A percentile compares a stretch with the other conserved stretches of the same genome.
These are phyloP conservation scores for Bombus vancouverensis DNA, from an alignment of 1,140 invertebrate genomes.

Conservation along the genomic window DNA sequence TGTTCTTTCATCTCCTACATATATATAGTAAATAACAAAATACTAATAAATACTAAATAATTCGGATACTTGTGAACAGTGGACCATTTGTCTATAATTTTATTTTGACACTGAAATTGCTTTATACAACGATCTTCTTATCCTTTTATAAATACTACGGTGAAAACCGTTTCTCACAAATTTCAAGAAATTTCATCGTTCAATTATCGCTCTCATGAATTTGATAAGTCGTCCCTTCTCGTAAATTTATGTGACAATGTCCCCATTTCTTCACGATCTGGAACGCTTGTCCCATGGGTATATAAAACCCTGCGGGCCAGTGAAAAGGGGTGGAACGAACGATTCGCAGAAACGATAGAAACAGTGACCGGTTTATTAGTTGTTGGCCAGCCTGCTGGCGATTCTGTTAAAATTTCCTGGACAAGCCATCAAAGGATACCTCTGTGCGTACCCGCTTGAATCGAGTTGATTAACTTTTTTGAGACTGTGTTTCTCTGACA, in stretches of 20 bases:
- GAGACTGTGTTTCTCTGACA: too few species aligned
- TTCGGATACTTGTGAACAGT: too few species aligned
- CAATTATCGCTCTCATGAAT: background rate
- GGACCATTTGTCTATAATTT: background rate
- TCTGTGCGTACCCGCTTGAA: background rate
- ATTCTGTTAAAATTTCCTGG: conserved; percentile 2
- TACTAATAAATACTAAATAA: too few species aligned
- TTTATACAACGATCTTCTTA: background rate
- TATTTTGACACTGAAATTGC: background rate
- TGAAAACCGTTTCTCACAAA: background rate
- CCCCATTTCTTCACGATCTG: background rate
- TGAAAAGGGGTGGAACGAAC: background rate
- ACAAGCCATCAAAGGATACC: background rate
- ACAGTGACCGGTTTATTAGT: background rate
- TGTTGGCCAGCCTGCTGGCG: background rate
- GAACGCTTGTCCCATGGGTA: background rate
- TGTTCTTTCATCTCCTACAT: too few species aligned
- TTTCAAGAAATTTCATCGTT: conserved; percentile 31
- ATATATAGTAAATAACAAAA: background rate
- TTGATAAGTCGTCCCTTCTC: background rate
- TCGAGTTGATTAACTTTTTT: background rate
- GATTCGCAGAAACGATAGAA: background rate
- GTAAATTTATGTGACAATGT: conserved; percentile 51
- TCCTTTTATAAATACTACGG: background rate
- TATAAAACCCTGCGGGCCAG: background rate